Evolutionary conservation across 2,797 vertebrate genomes (phyloP).

Genomic region (Clarias platycephalus): DNA sequence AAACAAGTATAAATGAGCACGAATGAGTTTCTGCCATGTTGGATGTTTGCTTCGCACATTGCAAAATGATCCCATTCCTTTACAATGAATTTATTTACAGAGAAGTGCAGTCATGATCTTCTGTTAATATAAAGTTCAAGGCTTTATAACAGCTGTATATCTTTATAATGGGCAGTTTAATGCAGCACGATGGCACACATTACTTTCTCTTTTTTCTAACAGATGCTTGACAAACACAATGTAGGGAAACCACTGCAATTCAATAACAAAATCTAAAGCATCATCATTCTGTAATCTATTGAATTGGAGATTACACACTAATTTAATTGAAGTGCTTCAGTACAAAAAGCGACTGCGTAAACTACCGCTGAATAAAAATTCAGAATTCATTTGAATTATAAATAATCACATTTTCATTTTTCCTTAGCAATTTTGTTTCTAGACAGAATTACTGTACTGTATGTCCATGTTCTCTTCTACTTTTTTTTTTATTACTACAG

Average conservation of each 20-base stretch:
- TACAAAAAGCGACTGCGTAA: neutral
- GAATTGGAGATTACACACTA: neutral
- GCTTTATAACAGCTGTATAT: neutral
- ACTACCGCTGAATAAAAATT: neutral
- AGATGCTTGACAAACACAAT: neutral
- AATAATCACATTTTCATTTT: constrained; percentile 4
- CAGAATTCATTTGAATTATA: neutral
- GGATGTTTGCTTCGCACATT: neutral
- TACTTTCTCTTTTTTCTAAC: neutral
- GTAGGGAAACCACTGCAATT: neutral
- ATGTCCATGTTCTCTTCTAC: neutral
- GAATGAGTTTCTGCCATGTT: neutral
- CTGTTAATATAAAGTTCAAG: constrained; percentile 6
- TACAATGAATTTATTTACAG: neutral
- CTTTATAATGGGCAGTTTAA: neutral
- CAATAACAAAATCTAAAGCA: neutral
- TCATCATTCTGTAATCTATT: neutral
- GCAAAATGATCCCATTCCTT: neutral
- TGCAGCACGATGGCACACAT: neutral
- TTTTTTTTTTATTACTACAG: neutral
- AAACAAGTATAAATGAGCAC: neutral
- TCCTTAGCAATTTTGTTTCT: neutral
- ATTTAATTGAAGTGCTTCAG: neutral
- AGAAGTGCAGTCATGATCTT: neutral
- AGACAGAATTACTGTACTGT: neutral